Percentiles rank a stretch among this genome's conserved stretches.
phyloP scores from a whole-genome alignment of 2,113 vertebrate species.

The Carlito syrichta region DNA sequence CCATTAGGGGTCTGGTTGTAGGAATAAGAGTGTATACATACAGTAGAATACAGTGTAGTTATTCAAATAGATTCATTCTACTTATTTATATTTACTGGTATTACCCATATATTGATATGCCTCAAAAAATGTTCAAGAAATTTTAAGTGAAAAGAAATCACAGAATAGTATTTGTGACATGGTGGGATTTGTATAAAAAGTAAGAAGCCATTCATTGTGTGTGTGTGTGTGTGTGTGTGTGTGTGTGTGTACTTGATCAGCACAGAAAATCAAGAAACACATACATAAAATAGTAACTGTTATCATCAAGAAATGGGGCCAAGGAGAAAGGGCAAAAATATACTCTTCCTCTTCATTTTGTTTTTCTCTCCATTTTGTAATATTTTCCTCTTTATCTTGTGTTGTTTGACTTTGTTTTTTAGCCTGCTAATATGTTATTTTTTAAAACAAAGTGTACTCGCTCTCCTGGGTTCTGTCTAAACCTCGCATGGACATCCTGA shows the following conservation, averaged over 20 bases:
- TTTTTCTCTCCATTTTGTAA: neutral
- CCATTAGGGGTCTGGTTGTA: neutral
- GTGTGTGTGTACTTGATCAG: neutral
- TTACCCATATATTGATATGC: neutral
- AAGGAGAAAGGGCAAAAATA: too few species aligned
- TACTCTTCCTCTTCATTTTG: neutral
- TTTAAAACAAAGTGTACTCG: neutral
- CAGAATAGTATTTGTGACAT: neutral
- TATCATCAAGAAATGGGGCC: neutral
- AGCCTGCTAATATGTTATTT: neutral
- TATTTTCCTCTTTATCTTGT: too few species aligned
- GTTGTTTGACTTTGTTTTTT: neutral
- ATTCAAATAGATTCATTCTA: accelerated
- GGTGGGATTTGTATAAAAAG: neutral
- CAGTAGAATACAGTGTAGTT: accelerated
- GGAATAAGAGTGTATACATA: too few species aligned
- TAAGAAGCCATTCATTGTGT: neutral
- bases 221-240: neutral
- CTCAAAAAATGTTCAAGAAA: neutral
- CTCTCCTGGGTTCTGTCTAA: neutral
- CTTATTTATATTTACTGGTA: neutral
- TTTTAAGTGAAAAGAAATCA: neutral
- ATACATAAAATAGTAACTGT: neutral
- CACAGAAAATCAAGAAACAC: neutral
- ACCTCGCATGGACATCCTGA: accelerated